A percentile compares a stretch with the other conserved stretches of the same genome.
These are phyloP conservation scores for Bathynomus jamesi DNA, from an alignment of 1,140 invertebrate genomes.

Conservation along the genomic window DNA sequence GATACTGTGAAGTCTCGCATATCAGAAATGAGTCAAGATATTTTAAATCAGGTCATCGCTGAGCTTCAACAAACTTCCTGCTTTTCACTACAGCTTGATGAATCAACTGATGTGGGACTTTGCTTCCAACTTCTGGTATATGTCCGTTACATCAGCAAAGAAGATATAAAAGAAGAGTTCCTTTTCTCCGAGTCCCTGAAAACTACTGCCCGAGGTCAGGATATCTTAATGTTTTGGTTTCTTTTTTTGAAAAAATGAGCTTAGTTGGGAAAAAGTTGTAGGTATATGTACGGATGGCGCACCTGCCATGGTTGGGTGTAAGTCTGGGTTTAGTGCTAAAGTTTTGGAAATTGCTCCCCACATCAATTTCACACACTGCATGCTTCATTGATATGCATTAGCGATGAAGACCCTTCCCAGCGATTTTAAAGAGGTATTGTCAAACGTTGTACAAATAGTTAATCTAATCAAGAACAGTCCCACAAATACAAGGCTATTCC, in stretches of 20 bases:
- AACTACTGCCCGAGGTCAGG: too few species aligned
- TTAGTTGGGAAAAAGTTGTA: slow-evolving; percentile 24
- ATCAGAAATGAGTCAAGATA: slow-evolving; percentile 14
- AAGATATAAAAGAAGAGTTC: too few species aligned
- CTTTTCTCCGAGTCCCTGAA: too few species aligned
- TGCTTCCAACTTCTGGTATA: too few species aligned
- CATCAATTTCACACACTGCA: slow-evolving; percentile 18
- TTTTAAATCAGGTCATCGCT: slow-evolving; percentile 13
- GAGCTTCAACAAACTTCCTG: slow-evolving; percentile 7
- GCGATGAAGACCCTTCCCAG: slow-evolving; percentile 3
- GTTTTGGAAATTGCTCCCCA: slow-evolving; percentile 17
- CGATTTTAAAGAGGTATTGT: background rate
- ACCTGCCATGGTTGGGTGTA: slow-evolving; percentile 20
- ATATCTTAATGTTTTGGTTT: too few species aligned
- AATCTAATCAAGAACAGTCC: background rate
- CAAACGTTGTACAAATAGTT: background rate
- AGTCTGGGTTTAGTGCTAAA: slow-evolving; percentile 22
- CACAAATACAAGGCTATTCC: background rate
- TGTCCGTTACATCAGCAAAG: too few species aligned
- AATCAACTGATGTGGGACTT: slow-evolving; percentile 1
- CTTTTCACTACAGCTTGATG: slow-evolving; percentile 5
- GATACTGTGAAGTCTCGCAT: slow-evolving; percentile 5
- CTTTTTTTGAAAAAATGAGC: too few species aligned
- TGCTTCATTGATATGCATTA: slow-evolving; percentile 11
- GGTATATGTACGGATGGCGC: slow-evolving; percentile 19